phyloP scores from a whole-genome alignment of 1,140 invertebrate genomes.

The Pseudomyrmex flavicornis region DNA sequence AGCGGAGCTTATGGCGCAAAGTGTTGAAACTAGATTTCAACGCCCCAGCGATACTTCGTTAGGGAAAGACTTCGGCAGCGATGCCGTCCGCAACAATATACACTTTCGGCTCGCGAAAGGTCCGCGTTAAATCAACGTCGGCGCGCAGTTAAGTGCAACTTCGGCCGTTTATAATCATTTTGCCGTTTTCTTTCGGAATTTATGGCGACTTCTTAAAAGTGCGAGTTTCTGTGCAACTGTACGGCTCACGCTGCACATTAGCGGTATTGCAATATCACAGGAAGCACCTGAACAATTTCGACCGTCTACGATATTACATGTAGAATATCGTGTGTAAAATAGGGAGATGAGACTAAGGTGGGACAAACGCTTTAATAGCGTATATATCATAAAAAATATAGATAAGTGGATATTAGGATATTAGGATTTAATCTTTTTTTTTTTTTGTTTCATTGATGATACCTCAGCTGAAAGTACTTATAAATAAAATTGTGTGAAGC shows the following conservation, averaged over 20 bases:
- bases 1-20: conserved; percentile 50
- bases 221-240: conserved; percentile 35
- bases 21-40: conserved; percentile 67
- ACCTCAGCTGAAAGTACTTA: conserved; percentile 6
- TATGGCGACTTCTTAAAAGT: conserved; percentile 67
- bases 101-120: conserved; percentile 65
- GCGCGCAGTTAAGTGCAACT: conserved; percentile 70
- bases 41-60: conserved; percentile 56
- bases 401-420: background rate
- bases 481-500: background rate
- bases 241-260: conserved; percentile 51
- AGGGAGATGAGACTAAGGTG: background rate
- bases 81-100: conserved; percentile 68
- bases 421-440: background rate
- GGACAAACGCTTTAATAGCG: background rate
- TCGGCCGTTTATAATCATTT: conserved; percentile 75
- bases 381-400: background rate
- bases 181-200: conserved; percentile 69
- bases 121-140: conserved; percentile 73
- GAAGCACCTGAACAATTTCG: conserved; percentile 35
- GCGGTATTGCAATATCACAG: conserved; percentile 68
- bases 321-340: background rate
- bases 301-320: background rate
- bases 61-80: conserved; percentile 56
- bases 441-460: background rate